Conservation (phyloP, 2,888 invertebrate genomes). For the Andricus quercusramuli region DNA sequence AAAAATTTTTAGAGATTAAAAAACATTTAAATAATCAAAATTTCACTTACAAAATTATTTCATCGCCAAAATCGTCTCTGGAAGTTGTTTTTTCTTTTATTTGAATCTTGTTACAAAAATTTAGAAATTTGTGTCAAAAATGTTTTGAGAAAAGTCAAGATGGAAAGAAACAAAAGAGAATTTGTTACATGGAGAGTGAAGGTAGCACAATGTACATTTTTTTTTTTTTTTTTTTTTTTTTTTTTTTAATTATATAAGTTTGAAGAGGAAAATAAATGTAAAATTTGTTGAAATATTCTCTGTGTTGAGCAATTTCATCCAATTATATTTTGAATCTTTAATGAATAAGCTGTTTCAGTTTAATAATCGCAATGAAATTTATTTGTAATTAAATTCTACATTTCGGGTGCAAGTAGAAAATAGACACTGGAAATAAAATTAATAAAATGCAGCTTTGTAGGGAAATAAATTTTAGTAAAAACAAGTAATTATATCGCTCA, state of each 20-base stretch:
- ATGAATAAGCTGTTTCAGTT: no score
- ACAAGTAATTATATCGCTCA: fast-evolving
- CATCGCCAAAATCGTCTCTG: background rate
- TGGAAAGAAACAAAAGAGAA: background rate
- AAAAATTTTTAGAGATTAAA: no score
- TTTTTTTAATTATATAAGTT: background rate
- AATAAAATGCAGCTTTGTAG: no score
- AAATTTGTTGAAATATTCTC: background rate
- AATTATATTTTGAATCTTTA: background rate
- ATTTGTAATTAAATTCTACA: no score
- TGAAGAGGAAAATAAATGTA: background rate
- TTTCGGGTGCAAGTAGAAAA: no score
- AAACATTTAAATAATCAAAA: background rate
- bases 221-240: background rate
- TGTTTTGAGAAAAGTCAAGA: background rate
- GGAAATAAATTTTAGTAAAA: no score
- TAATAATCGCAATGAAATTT: no score
- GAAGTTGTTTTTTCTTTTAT: background rate
- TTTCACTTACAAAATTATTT: background rate
- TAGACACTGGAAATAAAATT: no score
- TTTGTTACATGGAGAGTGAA: background rate
- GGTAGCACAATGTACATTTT: background rate
- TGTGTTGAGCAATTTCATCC: background rate
- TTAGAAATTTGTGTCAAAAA: background rate
- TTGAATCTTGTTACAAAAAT: background rate